Conservation (phyloP, 2,888 invertebrate species). For the Tiliacea aurago region DNA sequence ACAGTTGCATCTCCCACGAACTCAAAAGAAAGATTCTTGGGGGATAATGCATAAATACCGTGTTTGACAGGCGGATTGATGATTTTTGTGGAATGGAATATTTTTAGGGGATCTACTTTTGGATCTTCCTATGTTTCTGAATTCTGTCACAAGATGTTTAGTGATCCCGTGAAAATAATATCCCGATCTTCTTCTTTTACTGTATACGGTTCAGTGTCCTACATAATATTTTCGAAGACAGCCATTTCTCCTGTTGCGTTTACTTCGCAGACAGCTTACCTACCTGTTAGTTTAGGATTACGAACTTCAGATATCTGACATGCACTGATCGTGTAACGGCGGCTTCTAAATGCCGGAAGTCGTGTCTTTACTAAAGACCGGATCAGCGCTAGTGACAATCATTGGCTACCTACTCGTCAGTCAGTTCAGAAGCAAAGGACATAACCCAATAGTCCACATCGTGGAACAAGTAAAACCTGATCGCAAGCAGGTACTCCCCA, state of each 20-base stretch:
- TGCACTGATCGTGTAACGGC: neutral
- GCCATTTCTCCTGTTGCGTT: neutral
- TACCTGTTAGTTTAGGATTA: neutral
- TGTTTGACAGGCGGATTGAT: slow-evolving; percentile 33
- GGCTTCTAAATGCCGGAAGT: neutral
- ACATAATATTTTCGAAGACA: neutral
- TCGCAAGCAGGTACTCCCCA: slow-evolving; percentile 58
- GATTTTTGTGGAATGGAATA: neutral
- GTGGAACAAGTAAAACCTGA: slow-evolving; percentile 73
- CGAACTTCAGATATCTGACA: neutral
- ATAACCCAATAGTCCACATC: slow-evolving; percentile 79
- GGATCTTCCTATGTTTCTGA: neutral
- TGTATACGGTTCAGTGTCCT: neutral
- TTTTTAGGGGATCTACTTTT: neutral
- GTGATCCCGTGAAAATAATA: neutral
- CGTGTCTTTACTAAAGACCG: slow-evolving; percentile 12
- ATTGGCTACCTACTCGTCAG: slow-evolving; percentile 43
- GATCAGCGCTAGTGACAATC: slow-evolving; percentile 26
- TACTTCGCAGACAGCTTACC: neutral
- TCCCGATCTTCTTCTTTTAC: neutral
- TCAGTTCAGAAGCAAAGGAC: slow-evolving; percentile 62
- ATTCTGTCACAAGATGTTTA: neutral
- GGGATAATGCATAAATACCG: slow-evolving; percentile 42
- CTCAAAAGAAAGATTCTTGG: slow-evolving; percentile 32
- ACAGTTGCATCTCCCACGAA: slow-evolving; percentile 50